Evolutionary conservation across 2,797 vertebrate genomes (phyloP).

Genomic region (Rhinichthys osculus): DNA sequence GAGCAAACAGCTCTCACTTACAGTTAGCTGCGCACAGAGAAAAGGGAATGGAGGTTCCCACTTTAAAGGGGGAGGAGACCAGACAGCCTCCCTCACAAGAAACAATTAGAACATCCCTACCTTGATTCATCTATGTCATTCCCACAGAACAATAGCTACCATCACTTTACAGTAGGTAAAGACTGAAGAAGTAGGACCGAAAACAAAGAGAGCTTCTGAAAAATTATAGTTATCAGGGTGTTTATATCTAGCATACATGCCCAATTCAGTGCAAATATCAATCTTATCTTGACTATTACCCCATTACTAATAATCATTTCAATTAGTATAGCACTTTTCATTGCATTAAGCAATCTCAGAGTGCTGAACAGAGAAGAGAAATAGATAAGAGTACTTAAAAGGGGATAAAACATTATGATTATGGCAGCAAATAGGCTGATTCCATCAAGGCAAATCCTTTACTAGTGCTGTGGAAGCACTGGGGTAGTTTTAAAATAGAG

Average conservation of each 20-base stretch:
- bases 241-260: slow-evolving; percentile 49
- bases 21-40: slow-evolving; percentile 3
- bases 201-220: slow-evolving; percentile 42
- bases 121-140: slow-evolving; percentile 59
- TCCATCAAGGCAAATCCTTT: slow-evolving; percentile 4
- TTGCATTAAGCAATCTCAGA: not conserved
- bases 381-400: slow-evolving; percentile 3
- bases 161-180: slow-evolving; percentile 43
- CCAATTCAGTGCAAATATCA: slow-evolving; percentile 28
- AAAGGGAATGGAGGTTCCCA: slow-evolving; percentile 4
- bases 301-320: slow-evolving; percentile 1
- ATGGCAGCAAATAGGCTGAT: slow-evolving; percentile 2
- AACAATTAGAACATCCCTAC: slow-evolving; percentile 57
- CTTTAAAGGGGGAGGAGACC: slow-evolving; percentile 45
- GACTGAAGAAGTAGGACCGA: slow-evolving; percentile 32
- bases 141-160: slow-evolving; percentile 38
- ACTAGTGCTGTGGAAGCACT: not conserved
- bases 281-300: slow-evolving; percentile 6
- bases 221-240: slow-evolving; percentile 35
- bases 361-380: not conserved
- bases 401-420: slow-evolving; percentile 16
- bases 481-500: slow-evolving; percentile 18
- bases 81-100: slow-evolving; percentile 50
- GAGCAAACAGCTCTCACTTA: slow-evolving; percentile 32
- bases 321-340: slow-evolving; percentile 2